Conservation (phyloP, 2,888 invertebrate genomes). For the Caenorhabditis becei region DNA sequence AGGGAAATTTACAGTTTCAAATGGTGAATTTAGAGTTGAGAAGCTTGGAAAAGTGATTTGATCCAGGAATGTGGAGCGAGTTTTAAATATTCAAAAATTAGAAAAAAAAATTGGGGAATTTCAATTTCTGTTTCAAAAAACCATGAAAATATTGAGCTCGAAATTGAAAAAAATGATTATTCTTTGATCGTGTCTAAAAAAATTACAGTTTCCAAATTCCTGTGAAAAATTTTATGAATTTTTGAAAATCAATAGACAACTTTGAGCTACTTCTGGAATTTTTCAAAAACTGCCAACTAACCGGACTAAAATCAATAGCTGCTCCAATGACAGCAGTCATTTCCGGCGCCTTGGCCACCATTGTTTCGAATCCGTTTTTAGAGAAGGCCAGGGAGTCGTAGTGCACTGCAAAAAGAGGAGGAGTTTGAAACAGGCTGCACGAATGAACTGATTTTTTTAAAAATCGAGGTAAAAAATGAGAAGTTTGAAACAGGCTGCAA, state of each 20-base stretch:
- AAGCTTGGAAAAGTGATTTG: not conserved
- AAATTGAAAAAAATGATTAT: not conserved
- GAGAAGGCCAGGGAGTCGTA: constrained; percentile 81
- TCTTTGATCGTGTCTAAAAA: too few relatives aligned
- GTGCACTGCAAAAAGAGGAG: constrained; percentile 70
- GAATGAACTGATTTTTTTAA: too few relatives aligned
- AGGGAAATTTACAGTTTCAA: not conserved
- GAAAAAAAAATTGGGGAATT: too few relatives aligned
- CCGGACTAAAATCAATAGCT: constrained; percentile 80
- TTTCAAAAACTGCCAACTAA: constrained; percentile 25
- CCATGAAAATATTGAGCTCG: not conserved
- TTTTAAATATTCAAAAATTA: too few relatives aligned
- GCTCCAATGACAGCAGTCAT: constrained; percentile 81
- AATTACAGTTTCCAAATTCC: not conserved
- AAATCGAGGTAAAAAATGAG: constrained; percentile 4
- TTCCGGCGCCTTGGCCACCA: constrained; percentile 76
- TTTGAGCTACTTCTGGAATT: not conserved
- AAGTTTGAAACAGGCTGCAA: too few relatives aligned
- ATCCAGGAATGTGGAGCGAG: too few relatives aligned
- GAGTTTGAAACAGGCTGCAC: too few relatives aligned
- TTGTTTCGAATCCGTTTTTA: constrained; percentile 77
- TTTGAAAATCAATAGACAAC: not conserved
- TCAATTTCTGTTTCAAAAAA: too few relatives aligned
- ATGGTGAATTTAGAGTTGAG: too few relatives aligned
- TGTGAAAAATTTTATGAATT: not conserved